Conservation (phyloP, 2,113 vertebrate genomes). For the Myodes glareolus region DNA sequence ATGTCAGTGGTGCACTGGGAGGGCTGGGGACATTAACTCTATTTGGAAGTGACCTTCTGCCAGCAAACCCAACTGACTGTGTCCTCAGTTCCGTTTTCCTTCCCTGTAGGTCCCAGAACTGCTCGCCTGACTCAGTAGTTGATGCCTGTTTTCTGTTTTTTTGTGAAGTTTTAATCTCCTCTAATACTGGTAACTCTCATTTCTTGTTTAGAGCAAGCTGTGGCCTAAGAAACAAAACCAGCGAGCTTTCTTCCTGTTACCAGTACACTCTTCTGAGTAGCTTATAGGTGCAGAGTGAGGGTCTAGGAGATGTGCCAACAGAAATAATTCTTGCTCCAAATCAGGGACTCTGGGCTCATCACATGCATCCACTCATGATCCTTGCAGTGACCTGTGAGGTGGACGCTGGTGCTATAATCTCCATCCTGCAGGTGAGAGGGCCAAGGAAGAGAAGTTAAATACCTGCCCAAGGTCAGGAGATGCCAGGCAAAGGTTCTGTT, state of each 20-base stretch:
- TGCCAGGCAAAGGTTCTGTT: not conserved
- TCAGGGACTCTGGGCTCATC: not conserved
- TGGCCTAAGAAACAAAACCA: slow-evolving; percentile 12
- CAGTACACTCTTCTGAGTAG: not conserved
- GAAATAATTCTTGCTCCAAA: not conserved
- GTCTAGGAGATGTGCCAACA: not conserved
- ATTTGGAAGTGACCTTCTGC: not conserved
- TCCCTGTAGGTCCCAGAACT: not conserved
- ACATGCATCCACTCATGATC: not conserved
- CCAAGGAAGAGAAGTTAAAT: not conserved
- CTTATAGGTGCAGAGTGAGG: not conserved
- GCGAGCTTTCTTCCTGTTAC: not conserved
- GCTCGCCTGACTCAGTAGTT: not conserved
- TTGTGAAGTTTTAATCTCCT: not conserved
- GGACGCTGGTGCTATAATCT: not conserved
- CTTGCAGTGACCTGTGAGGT: not conserved
- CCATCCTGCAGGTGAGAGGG: not conserved
- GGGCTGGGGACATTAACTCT: not conserved
- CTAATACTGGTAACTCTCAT: not conserved
- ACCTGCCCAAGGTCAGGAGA: not conserved
- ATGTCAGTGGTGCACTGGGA: not conserved
- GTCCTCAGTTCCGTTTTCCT: not conserved
- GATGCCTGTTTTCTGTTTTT: slow-evolving; percentile 14
- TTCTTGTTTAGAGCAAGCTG: slow-evolving; percentile 3
- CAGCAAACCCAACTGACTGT: not conserved